phyloP scores from a whole-genome alignment of 2,888 invertebrate species.

The Campoletis raptor region DNA sequence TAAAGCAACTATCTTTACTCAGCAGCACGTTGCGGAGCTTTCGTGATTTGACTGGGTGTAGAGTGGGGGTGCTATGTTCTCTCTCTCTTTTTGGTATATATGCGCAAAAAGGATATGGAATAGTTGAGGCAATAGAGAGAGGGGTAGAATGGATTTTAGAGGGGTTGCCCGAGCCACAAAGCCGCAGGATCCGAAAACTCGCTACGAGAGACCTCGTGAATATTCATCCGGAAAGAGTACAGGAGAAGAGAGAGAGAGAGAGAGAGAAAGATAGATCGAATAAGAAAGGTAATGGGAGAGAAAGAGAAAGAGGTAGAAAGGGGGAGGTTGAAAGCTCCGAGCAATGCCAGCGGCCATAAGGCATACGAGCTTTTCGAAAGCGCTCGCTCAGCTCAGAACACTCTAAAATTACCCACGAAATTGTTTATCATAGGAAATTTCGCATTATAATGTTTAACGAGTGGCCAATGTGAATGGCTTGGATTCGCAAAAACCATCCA shows the following conservation, averaged over 20 bases:
- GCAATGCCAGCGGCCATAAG: slow-evolving; percentile 44
- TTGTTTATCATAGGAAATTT: slow-evolving; percentile 66
- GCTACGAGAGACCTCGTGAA: slow-evolving; percentile 66
- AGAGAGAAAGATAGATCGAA: slow-evolving; percentile 12
- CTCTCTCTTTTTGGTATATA: slow-evolving; percentile 34
- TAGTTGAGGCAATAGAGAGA: slow-evolving; percentile 23
- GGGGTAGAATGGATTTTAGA: slow-evolving; percentile 58
- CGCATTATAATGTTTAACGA: slow-evolving; percentile 63
- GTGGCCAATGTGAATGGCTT: not conserved
- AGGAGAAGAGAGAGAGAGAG: slow-evolving; percentile 33
- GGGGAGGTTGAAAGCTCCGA: slow-evolving; percentile 4
- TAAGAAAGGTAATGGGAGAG: slow-evolving; percentile 24
- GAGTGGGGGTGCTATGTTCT: slow-evolving; percentile 57
- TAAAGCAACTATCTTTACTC: slow-evolving; percentile 37
- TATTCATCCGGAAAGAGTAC: slow-evolving; percentile 68
- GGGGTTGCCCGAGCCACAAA: slow-evolving; percentile 64
- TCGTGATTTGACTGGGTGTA: slow-evolving; percentile 43
- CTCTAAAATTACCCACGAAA: slow-evolving; percentile 58
- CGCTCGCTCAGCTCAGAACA: not conserved
- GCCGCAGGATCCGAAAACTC: slow-evolving; percentile 69
- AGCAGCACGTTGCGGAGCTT: slow-evolving; percentile 39
- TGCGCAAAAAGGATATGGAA: slow-evolving; percentile 49
- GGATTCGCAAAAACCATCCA: not conserved
- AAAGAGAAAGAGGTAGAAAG: slow-evolving; percentile 33
- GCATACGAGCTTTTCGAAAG: slow-evolving; percentile 34